Conservation (phyloP, 2,888 invertebrate species). For the Rotaria socialis region DNA sequence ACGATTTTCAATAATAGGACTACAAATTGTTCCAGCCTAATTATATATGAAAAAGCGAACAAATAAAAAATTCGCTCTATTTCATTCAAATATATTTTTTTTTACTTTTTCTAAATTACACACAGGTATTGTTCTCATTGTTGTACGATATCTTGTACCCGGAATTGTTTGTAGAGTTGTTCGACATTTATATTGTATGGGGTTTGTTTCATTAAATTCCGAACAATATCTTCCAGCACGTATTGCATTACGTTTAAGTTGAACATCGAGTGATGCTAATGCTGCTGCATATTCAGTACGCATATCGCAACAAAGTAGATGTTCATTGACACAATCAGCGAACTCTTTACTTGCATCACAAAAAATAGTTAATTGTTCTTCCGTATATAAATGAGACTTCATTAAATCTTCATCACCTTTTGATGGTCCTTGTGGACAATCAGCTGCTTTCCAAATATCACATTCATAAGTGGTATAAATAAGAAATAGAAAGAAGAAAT, state of each 20-base stretch:
- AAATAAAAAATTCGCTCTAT: neutral
- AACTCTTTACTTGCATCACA: constrained; percentile 44
- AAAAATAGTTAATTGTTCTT: constrained; percentile 42
- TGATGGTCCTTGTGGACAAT: constrained; percentile 40
- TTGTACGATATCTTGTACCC: constrained; percentile 32
- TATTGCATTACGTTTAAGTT: constrained; percentile 40
- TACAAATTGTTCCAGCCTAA: constrained; percentile 44
- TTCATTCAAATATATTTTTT: neutral
- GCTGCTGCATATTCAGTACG: constrained; percentile 29
- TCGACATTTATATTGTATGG: constrained; percentile 43
- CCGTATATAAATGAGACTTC: constrained; percentile 38
- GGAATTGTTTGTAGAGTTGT: constrained; percentile 39
- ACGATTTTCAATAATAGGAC: constrained; percentile 42
- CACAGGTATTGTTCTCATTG: constrained; percentile 36
- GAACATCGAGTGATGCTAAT: constrained; percentile 37
- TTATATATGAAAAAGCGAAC: neutral
- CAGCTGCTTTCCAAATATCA: constrained; percentile 46
- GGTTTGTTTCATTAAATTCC: constrained; percentile 39
- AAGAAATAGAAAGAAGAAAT: neutral
- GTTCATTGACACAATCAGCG: constrained; percentile 43
- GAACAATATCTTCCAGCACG: constrained; percentile 43
- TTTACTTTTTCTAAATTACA: constrained; percentile 43
- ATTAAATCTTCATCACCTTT: constrained; percentile 44
- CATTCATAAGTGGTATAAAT: neutral
- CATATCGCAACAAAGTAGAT: constrained; percentile 44